Percentiles rank a stretch among this genome's conserved stretches.
Conservation (phyloP, 2,888 invertebrate species). For the Odontocolon sp. region DNA sequence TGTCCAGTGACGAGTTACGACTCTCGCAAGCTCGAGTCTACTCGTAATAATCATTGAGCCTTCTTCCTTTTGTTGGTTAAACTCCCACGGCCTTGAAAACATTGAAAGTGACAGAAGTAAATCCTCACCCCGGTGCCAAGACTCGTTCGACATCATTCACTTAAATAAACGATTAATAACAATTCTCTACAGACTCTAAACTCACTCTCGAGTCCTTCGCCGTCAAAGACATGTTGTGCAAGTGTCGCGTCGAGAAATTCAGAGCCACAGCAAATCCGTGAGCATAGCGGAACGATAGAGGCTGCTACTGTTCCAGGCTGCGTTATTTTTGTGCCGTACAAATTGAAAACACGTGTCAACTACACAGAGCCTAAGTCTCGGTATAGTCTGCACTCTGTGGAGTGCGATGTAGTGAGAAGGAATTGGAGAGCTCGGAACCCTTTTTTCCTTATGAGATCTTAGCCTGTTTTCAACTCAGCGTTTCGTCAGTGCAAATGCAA, state of each 20-base stretch:
- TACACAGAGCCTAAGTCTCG: background rate
- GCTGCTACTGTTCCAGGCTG: slow-evolving; percentile 23
- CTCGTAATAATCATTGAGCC: slow-evolving; percentile 49
- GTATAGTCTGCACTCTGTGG: background rate
- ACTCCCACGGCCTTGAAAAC: slow-evolving; percentile 38
- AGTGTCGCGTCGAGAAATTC: slow-evolving; percentile 36
- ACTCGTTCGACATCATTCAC: slow-evolving; percentile 20
- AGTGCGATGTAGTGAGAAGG: no score
- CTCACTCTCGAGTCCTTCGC: background rate
- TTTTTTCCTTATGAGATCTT: no score
- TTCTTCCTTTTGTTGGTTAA: slow-evolving; percentile 22
- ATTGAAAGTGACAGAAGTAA: slow-evolving; percentile 37
- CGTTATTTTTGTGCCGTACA: slow-evolving; percentile 52
- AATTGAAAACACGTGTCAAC: slow-evolving; percentile 54
- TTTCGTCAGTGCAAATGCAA: no score
- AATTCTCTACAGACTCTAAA: slow-evolving; percentile 20
- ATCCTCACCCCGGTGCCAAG: background rate
- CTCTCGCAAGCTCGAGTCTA: slow-evolving; percentile 2
- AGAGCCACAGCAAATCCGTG: slow-evolving; percentile 20
- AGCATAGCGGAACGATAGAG: slow-evolving; percentile 45
- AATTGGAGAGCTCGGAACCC: no score
- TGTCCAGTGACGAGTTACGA: slow-evolving; percentile 62
- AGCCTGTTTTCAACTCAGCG: no score
- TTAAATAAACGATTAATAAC: slow-evolving; percentile 44
- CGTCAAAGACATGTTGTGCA: slow-evolving; percentile 32